phyloP scores from a whole-genome alignment of 2,888 invertebrate genomes.

The Mythimna impura region DNA sequence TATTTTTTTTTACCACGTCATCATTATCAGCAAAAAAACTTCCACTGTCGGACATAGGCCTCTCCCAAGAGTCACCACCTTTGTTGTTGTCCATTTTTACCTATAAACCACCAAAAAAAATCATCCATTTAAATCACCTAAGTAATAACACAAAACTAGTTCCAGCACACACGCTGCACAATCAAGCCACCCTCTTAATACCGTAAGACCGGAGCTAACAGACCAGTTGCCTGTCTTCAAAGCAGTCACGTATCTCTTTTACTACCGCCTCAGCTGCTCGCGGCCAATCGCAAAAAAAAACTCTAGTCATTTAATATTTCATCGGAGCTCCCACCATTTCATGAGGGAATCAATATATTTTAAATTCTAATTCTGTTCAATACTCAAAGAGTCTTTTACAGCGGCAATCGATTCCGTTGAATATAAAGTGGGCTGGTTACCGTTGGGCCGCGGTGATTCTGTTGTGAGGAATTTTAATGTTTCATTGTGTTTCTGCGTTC shows the following conservation, averaged over 20 bases:
- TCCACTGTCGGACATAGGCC: too few relatives aligned
- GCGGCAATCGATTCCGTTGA: slow-evolving; percentile 82
- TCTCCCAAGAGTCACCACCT: too few relatives aligned
- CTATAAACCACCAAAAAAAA: too few relatives aligned
- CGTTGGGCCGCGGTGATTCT: slow-evolving; percentile 66
- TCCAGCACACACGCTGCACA: slow-evolving; percentile 38
- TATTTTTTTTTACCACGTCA: too few relatives aligned
- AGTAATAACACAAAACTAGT: background rate
- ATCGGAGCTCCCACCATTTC: slow-evolving; percentile 74
- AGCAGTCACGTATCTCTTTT: slow-evolving; percentile 86
- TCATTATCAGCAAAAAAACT: too few relatives aligned
- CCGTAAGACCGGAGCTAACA: slow-evolving; percentile 23
- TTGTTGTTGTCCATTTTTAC: too few relatives aligned
- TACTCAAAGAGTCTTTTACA: slow-evolving; percentile 81
- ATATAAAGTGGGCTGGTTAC: slow-evolving; percentile 79
- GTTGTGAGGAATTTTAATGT: slow-evolving; percentile 64
- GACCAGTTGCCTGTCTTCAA: slow-evolving; percentile 33
- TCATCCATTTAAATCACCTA: too few relatives aligned
- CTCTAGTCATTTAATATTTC: slow-evolving; percentile 75
- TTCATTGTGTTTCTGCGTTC: slow-evolving; percentile 51
- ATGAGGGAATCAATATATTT: slow-evolving; percentile 87
- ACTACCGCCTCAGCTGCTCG: slow-evolving; percentile 86
- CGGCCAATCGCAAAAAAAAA: slow-evolving; percentile 84
- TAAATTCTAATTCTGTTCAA: slow-evolving; percentile 86
- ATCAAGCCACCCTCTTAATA: slow-evolving; percentile 51